A percentile compares a stretch with the other conserved stretches of the same genome.
Conservation (phyloP, 2,888 invertebrate genomes). For the Bellardia bayeri region DNA sequence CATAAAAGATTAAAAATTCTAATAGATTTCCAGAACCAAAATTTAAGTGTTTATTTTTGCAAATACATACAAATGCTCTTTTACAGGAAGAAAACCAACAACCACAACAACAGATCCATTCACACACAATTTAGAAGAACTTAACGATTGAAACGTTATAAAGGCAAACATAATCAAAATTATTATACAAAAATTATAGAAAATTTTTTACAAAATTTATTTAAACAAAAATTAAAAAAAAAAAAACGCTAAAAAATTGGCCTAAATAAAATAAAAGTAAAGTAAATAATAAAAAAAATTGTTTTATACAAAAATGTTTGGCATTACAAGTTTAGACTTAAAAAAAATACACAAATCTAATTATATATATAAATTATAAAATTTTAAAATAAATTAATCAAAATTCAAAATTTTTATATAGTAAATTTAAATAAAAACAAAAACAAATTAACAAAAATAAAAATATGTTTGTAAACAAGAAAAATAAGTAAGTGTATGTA, state of each 20-base stretch:
- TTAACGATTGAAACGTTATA: constrained; percentile 42
- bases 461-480: constrained; percentile 71
- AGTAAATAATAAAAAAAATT: constrained; percentile 41
- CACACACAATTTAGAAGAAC: constrained; percentile 58
- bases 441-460: constrained; percentile 52
- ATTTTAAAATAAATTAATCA: constrained; percentile 69
- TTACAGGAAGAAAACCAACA: constrained; percentile 41
- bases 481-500: constrained; percentile 50
- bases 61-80: constrained; percentile 57
- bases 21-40: constrained; percentile 41
- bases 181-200: constrained; percentile 45
- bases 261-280: constrained; percentile 45
- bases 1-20: not conserved
- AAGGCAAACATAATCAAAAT: constrained; percentile 72
- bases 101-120: constrained; percentile 60
- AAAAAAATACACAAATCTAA: constrained; percentile 52
- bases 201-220: constrained; percentile 41
- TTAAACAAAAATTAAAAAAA: constrained; percentile 2
- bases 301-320: constrained; percentile 67
- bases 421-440: constrained; percentile 49
- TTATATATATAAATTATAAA: constrained; percentile 56
- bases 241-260: constrained; percentile 28
- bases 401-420: constrained; percentile 75
- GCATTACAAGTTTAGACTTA: constrained; percentile 67
- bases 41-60: constrained; percentile 54